Percentiles rank a stretch among this genome's conserved stretches.
These are phyloP conservation scores for Nycticorax nycticorax DNA, from an alignment of 2,113 vertebrate species.

Conservation along the genomic window DNA sequence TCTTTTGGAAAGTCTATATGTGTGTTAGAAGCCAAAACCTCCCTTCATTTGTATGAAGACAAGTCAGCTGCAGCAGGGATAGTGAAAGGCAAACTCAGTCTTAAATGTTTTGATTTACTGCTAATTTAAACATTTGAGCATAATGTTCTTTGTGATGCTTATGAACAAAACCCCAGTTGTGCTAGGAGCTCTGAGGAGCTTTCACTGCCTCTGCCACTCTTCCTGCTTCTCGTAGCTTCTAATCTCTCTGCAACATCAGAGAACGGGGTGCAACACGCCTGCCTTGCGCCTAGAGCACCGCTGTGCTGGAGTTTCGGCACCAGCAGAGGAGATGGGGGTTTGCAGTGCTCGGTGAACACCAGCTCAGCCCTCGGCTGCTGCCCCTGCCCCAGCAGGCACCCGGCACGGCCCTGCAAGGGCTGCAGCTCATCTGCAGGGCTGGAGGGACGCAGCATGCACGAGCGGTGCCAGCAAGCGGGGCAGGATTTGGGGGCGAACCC, in stretches of 20 bases:
- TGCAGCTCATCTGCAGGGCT: neutral
- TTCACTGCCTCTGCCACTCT: neutral
- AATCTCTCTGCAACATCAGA: neutral
- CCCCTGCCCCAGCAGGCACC: neutral
- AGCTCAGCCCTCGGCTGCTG: neutral
- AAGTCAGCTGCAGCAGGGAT: neutral
- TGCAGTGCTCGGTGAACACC: neutral
- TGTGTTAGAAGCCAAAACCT: neutral
- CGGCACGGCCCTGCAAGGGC: neutral
- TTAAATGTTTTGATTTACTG: neutral
- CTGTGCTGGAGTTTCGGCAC: neutral
- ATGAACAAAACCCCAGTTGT: neutral
- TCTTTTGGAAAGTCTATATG: neutral
- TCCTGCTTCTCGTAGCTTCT: neutral
- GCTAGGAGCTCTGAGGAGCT: neutral
- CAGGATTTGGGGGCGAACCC: neutral
- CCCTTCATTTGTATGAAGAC: neutral
- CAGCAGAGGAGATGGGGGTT: neutral
- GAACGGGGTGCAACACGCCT: neutral
- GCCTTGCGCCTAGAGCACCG: neutral
- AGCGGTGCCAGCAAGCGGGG: fast-evolving
- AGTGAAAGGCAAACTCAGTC: neutral
- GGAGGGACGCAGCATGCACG: fast-evolving
- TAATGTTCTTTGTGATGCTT: neutral
- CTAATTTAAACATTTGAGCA: neutral